Percentiles rank a stretch among this genome's conserved stretches.
These are phyloP conservation scores for Andrena cerasifolii DNA, from an alignment of 1,140 invertebrate genomes.

Conservation along the genomic window DNA sequence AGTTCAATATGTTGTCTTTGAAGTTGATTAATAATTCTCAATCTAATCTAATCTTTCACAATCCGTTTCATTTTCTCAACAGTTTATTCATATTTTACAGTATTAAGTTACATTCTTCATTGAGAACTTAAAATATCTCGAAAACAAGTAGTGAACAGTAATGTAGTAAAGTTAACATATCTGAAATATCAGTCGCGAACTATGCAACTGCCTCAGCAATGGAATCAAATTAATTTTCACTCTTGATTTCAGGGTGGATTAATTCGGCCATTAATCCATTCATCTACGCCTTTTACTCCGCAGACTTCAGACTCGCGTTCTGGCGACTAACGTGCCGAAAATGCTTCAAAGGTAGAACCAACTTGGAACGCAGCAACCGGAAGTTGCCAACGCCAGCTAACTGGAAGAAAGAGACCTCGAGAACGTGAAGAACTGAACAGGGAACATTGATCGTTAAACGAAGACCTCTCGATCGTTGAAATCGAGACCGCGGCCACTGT, in stretches of 20 bases:
- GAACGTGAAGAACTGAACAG: constrained; percentile 57
- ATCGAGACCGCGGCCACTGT: constrained; percentile 21
- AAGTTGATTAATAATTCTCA: too few relatives aligned
- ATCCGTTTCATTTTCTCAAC: too few relatives aligned
- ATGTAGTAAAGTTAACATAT: too few relatives aligned
- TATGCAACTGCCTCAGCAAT: too few relatives aligned
- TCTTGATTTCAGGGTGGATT: constrained; percentile 86
- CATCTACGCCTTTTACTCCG: constrained; percentile 94
- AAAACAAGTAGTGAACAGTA: too few relatives aligned
- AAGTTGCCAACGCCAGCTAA: constrained; percentile 57
- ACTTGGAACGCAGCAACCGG: constrained; percentile 51
- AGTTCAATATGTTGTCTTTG: too few relatives aligned
- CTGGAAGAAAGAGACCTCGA: constrained; percentile 65
- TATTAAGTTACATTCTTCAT: too few relatives aligned
- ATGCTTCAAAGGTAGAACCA: constrained; percentile 65
- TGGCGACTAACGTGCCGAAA: constrained; percentile 86
- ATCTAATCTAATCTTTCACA: too few relatives aligned
- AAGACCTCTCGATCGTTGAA: neutral
- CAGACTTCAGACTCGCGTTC: constrained; percentile 92
- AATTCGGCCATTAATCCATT: constrained; percentile 95
- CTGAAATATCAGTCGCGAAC: neutral
- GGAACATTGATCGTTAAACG: neutral
- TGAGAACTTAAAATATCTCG: too few relatives aligned
- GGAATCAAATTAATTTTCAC: neutral
- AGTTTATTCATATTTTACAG: too few relatives aligned